Evolutionary conservation across 2,888 invertebrate genomes (phyloP), one percentile per base, ranked within the genome.

Genomic region (Pherbina coryleti): DNA sequence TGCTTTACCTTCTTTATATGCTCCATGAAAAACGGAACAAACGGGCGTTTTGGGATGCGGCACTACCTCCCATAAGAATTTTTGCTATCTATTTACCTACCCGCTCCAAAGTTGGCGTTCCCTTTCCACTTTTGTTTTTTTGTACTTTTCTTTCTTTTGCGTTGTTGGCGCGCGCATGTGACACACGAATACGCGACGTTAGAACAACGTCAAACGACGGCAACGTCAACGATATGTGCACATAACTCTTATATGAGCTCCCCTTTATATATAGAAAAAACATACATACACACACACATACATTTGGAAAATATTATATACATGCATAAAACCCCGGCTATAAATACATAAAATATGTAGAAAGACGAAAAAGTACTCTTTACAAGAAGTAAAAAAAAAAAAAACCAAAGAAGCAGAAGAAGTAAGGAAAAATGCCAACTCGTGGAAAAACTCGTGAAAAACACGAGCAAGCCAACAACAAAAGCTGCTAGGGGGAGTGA

Each of bases 231-330:
- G 84, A 82, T 72, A 83, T 84, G 83, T 79, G 82, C 81, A 82
- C 82, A 82, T 85, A 85, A 85, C 84, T 84, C 84, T 83, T 84
- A 82, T 83, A 84, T 84, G 85, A 84, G 83, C 78, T 66, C 71
- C 60, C 37, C 71, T 74, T 44, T 69, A 71, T 70, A 69, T 28
- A 78, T 22, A 22, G 44, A 51, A 31, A 70, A 37, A 3, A 72
- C 55, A 75, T 57, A 77, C 57, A 77, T 49, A 79, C 37, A 77
- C 72, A 75, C 73, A 75, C 71, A 75, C 55, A 76, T 57, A 75
- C 28, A 75, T 79, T 84, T 66, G 25, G 22, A 78, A 75, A 0
- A 53, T 8, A 49, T 19, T 49, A 69, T 69, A 51, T 69, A 69
- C 69, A 49, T 11, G 1, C 37, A n/a, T 17, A 8, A 17, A 14